Conservation (phyloP, 2,888 invertebrate species). For the Lasioglossum vierecki region DNA sequence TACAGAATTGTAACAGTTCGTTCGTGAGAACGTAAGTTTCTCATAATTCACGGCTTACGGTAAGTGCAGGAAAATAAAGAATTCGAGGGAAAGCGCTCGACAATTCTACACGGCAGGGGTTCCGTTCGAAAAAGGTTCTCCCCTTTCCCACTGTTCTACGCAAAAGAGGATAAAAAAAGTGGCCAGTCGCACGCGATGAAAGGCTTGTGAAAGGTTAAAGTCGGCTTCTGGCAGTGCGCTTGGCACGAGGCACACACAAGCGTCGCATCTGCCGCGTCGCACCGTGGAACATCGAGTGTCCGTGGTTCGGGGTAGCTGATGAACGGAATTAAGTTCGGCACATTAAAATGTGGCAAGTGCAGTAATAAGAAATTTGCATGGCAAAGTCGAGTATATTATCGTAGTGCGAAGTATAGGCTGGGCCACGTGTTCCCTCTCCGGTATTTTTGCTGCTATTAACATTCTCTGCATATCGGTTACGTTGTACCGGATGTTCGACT, state of each 20-base stretch:
- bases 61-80: background rate
- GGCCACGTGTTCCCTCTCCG: background rate
- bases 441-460: constrained; percentile 45
- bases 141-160: background rate
- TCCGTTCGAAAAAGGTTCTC: constrained; percentile 5
- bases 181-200: constrained; percentile 9
- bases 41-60: background rate
- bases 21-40: background rate
- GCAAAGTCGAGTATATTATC: constrained; percentile 53
- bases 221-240: background rate
- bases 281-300: constrained; percentile 1
- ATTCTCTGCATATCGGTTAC: constrained; percentile 27
- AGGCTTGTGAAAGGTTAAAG: constrained; percentile 16
- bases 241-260: background rate
- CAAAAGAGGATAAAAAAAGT: background rate
- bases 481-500: too few species aligned
- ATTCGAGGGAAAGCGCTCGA: background rate
- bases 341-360: constrained; percentile 44
- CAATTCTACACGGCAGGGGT: background rate
- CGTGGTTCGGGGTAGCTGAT: background rate
- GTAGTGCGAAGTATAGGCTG: constrained; percentile 20
- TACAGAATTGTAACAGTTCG: background rate
- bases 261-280: background rate
- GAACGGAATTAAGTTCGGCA: constrained; percentile 47
- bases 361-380: constrained; percentile 62